Evolutionary conservation across 2,113 vertebrate species (phyloP).

Genomic region (Sula dactylatra): DNA sequence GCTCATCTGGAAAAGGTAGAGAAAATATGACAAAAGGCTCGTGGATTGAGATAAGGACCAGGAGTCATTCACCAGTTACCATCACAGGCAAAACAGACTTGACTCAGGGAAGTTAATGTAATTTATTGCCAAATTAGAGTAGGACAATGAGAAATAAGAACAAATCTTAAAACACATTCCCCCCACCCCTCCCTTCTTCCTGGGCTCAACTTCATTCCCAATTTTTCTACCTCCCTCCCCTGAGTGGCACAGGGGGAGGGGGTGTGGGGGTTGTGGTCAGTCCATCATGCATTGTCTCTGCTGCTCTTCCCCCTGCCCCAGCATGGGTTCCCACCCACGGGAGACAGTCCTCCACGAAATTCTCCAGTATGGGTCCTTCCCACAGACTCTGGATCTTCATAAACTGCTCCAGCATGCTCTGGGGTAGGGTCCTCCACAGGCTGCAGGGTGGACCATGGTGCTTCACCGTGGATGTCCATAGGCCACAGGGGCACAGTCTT

Average conservation of each 20-base stretch:
- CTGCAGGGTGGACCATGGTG: background rate
- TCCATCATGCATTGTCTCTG: background rate
- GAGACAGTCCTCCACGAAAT: background rate
- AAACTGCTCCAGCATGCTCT: background rate
- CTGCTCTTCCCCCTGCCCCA: background rate
- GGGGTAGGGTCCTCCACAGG: background rate
- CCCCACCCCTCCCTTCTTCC: background rate
- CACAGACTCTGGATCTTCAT: background rate
- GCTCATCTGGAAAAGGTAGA: background rate
- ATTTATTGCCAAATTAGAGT: background rate
- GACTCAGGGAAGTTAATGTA: background rate
- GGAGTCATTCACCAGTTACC: background rate
- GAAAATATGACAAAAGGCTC: background rate
- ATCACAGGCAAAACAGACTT: background rate
- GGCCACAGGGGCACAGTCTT: background rate
- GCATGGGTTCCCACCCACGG: background rate
- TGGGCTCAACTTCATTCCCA: background rate
- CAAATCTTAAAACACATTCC: background rate
- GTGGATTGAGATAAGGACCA: background rate
- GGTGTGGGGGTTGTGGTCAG: background rate
- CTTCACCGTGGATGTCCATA: background rate
- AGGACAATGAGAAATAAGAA: background rate
- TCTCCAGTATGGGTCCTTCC: background rate
- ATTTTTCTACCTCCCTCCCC: background rate
- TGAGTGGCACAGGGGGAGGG: fast-evolving